These are phyloP conservation scores for Progne subis DNA, from an alignment of 2,113 vertebrate species.

Conservation along the genomic window DNA sequence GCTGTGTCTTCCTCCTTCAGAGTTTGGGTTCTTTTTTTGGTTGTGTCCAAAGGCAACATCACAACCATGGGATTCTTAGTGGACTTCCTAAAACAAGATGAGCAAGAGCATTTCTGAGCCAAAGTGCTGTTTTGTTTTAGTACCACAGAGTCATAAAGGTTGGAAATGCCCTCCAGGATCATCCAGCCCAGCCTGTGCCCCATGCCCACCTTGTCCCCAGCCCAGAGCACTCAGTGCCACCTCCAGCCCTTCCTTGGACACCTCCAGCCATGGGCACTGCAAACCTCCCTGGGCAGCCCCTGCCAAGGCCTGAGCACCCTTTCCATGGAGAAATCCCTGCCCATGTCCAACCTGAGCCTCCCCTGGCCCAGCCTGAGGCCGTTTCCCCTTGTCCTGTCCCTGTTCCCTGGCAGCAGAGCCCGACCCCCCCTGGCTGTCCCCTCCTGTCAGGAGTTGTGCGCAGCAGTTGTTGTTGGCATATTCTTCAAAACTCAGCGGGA, in stretches of 20 bases:
- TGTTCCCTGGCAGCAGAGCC: not conserved
- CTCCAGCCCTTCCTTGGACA: not conserved
- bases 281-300: not conserved
- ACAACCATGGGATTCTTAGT: not conserved
- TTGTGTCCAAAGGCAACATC: not conserved
- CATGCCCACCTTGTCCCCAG: not conserved
- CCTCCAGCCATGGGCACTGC: not conserved
- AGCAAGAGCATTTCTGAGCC: not conserved
- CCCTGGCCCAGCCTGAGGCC: not conserved
- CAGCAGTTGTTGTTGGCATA: not conserved
- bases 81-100: not conserved
- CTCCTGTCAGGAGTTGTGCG: not conserved
- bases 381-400: not conserved
- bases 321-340: not conserved
- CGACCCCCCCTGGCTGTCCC: no score
- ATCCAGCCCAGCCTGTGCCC: accelerated
- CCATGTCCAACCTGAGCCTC: not conserved
- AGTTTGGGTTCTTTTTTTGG: not conserved
- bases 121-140: not conserved
- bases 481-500: not conserved
- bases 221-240: not conserved
- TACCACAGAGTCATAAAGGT: accelerated
- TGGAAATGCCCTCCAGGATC: accelerated
- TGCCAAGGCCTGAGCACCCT: not conserved
- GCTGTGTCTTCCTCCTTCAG: not conserved